Evolutionary conservation across 2,113 vertebrate genomes (phyloP).

Genomic region (Cairina moschata): DNA sequence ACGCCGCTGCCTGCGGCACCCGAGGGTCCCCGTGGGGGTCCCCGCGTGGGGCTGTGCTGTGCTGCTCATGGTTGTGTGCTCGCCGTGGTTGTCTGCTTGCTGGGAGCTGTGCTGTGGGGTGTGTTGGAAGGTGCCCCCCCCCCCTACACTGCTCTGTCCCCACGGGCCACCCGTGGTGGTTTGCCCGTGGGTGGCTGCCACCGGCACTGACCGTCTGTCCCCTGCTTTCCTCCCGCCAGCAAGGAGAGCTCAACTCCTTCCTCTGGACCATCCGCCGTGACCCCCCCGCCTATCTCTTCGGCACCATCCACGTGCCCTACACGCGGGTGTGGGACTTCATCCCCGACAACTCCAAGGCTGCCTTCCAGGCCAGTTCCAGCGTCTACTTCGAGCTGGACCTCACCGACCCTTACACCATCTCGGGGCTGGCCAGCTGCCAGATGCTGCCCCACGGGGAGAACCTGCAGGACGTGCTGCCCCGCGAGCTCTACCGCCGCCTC

Average conservation of each 20-base stretch:
- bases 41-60: not conserved
- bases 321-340: constrained; percentile 97
- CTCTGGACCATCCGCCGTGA: constrained; percentile 90
- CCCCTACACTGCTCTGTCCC: not conserved
- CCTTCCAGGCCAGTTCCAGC: constrained; percentile 88
- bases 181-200: not conserved
- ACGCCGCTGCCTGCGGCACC: too few species aligned
- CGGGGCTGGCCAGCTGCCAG: constrained; percentile 95
- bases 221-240: constrained; percentile 70
- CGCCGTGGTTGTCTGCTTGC: not conserved
- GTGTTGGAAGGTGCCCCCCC: not conserved
- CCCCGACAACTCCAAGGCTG: constrained; percentile 90
- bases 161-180: not conserved
- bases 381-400: constrained; percentile 97
- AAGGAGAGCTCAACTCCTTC: constrained; percentile 96
- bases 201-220: not conserved
- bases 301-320: constrained; percentile 98
- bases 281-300: constrained; percentile 92
- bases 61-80: not conserved
- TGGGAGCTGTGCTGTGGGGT: not conserved
- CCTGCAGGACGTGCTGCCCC: constrained; percentile 92
- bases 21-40: too few species aligned
- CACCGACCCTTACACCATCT: constrained; percentile 94
- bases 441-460: constrained; percentile 93
- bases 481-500: constrained; percentile 92